These are phyloP conservation scores for Papilio machaon DNA, from an alignment of 1,140 invertebrate genomes.

Conservation along the genomic window DNA sequence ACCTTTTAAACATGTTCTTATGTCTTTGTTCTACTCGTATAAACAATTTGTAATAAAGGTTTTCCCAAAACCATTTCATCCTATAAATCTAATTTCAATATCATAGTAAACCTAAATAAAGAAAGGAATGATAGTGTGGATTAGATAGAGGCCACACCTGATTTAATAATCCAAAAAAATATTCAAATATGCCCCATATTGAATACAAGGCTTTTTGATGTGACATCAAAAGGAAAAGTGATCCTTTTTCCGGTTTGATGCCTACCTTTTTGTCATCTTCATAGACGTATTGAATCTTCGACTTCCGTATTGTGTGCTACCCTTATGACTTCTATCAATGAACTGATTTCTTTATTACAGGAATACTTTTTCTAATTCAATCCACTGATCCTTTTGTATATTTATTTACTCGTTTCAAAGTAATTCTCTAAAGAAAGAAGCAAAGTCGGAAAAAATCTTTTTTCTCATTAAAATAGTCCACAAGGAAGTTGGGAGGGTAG, in stretches of 20 bases:
- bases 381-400: slow-evolving; percentile 73
- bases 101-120: slow-evolving; percentile 1
- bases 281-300: slow-evolving; percentile 55
- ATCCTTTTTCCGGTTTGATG: slow-evolving; percentile 75
- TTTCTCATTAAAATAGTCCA: slow-evolving; percentile 80
- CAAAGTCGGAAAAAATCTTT: slow-evolving; percentile 63
- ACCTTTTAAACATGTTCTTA: too few relatives aligned
- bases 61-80: not conserved
- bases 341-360: slow-evolving; percentile 77
- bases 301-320: slow-evolving; percentile 66
- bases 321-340: slow-evolving; percentile 76
- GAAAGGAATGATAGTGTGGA: slow-evolving; percentile 10
- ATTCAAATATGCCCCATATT: slow-evolving; percentile 49
- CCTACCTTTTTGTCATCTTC: slow-evolving; percentile 67
- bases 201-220: slow-evolving; percentile 65
- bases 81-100: slow-evolving; percentile 16
- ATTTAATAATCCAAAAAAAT: slow-evolving; percentile 42
- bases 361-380: slow-evolving; percentile 78
- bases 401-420: slow-evolving; percentile 78
- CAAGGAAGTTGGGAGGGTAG: slow-evolving; percentile 62
- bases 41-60: not conserved
- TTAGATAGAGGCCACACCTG: slow-evolving; percentile 36
- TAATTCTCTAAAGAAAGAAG: slow-evolving; percentile 64
- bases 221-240: slow-evolving; percentile 76
- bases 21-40: not conserved